Conservation (phyloP, 2,797 vertebrate genomes). For the Malacoraja senta region DNA sequence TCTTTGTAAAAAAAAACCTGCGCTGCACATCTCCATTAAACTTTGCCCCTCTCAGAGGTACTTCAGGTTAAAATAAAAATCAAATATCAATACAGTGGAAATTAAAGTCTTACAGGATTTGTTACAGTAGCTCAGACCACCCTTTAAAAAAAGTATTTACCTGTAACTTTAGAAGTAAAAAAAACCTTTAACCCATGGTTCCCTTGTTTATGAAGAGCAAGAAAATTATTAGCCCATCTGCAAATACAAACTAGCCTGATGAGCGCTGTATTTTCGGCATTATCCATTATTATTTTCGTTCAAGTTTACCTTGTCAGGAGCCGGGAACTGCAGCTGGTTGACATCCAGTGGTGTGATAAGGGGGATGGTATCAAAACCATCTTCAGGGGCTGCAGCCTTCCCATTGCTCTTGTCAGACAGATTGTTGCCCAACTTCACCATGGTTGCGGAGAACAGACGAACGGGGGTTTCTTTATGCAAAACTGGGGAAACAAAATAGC, state of each 20-base stretch:
- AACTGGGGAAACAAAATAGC: background rate
- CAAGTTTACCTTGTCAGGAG: constrained; percentile 76
- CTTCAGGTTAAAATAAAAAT: no score
- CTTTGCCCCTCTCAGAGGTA: no score
- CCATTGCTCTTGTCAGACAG: constrained; percentile 78
- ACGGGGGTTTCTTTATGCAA: background rate
- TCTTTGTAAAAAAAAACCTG: no score
- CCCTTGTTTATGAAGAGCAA: background rate
- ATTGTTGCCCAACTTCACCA: constrained; percentile 91
- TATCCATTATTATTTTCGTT: no score
- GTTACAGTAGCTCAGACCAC: background rate
- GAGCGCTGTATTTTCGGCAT: background rate
- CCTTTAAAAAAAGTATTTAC: background rate
- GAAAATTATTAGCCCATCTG: background rate
- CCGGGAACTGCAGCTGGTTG: constrained; percentile 85
- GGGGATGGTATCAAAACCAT: constrained; percentile 92
- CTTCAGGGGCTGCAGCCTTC: constrained; percentile 73
- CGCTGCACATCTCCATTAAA: no score
- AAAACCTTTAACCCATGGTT: background rate
- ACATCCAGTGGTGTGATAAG: constrained; percentile 88
- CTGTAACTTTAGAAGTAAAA: background rate
- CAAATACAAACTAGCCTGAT: background rate
- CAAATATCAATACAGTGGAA: no score
- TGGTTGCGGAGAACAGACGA: constrained; percentile 54
- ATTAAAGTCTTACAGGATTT: background rate